Conservation (phyloP, 2,113 vertebrate species). For the Phaethon lepturus region DNA sequence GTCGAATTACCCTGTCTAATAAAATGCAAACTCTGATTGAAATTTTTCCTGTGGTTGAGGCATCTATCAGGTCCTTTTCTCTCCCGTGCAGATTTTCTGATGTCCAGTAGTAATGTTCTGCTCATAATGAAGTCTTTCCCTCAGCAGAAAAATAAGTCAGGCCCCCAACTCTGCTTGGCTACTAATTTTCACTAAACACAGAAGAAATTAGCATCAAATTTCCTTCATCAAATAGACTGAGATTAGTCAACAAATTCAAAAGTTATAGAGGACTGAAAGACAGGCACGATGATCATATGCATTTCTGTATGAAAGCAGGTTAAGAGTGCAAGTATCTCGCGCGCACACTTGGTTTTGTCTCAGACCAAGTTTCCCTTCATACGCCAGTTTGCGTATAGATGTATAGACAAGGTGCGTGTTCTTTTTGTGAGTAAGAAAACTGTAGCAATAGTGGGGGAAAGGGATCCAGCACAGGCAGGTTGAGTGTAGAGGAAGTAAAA, state of each 20-base stretch:
- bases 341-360: neutral
- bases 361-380: neutral
- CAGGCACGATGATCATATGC: accelerated
- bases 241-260: neutral
- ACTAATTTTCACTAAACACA: neutral
- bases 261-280: neutral
- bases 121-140: neutral
- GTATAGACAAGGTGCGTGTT: neutral
- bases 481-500: neutral
- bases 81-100: neutral
- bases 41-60: neutral
- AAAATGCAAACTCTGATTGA: neutral
- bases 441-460: neutral
- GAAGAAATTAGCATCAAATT: neutral
- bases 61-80: neutral
- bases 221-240: neutral
- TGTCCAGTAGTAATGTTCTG: neutral
- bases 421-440: neutral
- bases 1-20: neutral
- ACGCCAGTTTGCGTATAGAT: neutral
- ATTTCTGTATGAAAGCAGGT: neutral
- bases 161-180: neutral
- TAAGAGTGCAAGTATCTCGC: neutral
- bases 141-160: neutral
- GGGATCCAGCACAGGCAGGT: neutral